Percentiles rank a stretch among this genome's conserved stretches.
phyloP scores from a whole-genome alignment of 2,888 invertebrate genomes.

The Parnassius smintheus region DNA sequence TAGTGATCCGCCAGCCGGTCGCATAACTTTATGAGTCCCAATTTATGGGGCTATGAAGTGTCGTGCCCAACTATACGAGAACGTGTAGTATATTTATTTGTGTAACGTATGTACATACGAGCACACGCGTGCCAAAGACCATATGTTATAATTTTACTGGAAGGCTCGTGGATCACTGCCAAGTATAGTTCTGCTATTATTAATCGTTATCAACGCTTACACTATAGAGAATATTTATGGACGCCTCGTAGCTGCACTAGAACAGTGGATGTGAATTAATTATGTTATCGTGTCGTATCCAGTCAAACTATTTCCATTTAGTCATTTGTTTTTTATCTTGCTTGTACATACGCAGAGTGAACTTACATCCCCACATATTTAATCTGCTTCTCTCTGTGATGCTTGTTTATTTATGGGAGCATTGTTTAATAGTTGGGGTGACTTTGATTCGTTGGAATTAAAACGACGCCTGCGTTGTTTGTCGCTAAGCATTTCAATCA shows the following conservation, averaged over 20 bases:
- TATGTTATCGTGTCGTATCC: constrained; percentile 4
- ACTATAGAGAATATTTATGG: constrained; percentile 18
- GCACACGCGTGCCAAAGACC: constrained; percentile 43
- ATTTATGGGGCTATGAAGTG: constrained; percentile 57
- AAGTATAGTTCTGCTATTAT: constrained; percentile 37
- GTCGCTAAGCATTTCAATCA: not conserved
- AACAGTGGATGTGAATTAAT: constrained; percentile 3
- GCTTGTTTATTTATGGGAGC: constrained; percentile 68
- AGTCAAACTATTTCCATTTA: constrained; percentile 4
- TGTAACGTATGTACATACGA: constrained; percentile 30
- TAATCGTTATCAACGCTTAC: constrained; percentile 33
- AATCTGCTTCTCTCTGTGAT: constrained; percentile 44
- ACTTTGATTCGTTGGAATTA: constrained; percentile 67
- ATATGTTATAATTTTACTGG: constrained; percentile 46
- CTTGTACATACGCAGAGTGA: constrained; percentile 18
- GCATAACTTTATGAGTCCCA: constrained; percentile 47
- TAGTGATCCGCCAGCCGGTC: constrained; percentile 50
- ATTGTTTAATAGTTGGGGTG: constrained; percentile 70
- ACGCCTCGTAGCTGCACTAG: constrained; percentile 3
- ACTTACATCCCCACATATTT: constrained; percentile 63
- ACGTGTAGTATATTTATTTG: constrained; percentile 33
- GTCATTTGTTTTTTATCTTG: not conserved
- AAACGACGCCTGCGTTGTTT: constrained; percentile 47
- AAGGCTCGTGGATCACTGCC: constrained; percentile 44
- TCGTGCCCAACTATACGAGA: constrained; percentile 51